Evolutionary conservation across 2,113 vertebrate genomes (phyloP), one percentile per base, ranked within the genome.

Genomic region (Phrynosoma platyrhinos): DNA sequence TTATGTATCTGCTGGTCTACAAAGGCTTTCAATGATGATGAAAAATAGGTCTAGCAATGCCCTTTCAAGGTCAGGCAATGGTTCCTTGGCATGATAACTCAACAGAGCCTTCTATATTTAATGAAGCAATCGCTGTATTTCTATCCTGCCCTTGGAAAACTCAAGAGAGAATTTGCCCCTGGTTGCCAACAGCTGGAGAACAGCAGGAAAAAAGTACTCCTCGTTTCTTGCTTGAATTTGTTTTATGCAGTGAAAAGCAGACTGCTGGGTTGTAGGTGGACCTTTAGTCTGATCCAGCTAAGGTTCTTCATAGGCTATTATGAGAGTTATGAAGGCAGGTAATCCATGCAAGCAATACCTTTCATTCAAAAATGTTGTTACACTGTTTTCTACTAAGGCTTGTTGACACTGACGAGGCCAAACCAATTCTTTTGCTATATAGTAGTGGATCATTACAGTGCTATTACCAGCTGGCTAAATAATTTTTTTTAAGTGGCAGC

Each of bases 391-490:
- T 55, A 83, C 7, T 0, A 0, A 25, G 30, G 36, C 84, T 83
- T 12, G 25, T 68, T 64, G 66, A 77, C 82, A 79, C 77, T 21
- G 7, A 9, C 1, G 0, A 68, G 47, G 89, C 79, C 78, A 82
- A 5, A 81, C 64, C 78, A 85, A 55, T 27, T 62, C n/a, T 82
- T 81, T 42, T 79, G 66, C 80, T 75, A 27, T 13, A 0, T 27
- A 85, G 27, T 72, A 89, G 83, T 10, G 25, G 20, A 75, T 68
- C 40, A 5, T 27, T 88, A 77, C 69, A 84, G 40, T 58, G 77
- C 30, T n/a, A 2, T 69, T 79, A 30, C 52, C 88, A 40, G 66
- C 74, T 89, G 52, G 53, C 55, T 40, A 52, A 91, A 93, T 77
- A 32, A 82, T 90, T 27, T 21, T 25, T 76, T 82, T 62, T 32